Conservation (phyloP, 2,113 vertebrate genomes). For the Ginglymostoma cirratum region DNA sequence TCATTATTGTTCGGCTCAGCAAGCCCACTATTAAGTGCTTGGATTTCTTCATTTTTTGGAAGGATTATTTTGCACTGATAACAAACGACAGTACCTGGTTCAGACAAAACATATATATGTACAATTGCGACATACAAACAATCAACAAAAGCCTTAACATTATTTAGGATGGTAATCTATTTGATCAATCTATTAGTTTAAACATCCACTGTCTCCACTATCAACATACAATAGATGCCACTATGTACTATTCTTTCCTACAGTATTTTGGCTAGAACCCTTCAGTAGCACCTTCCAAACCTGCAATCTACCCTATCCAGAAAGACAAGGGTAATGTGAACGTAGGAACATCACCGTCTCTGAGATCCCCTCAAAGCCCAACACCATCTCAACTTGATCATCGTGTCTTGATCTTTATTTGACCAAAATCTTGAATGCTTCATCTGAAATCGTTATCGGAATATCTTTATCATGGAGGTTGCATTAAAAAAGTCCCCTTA, state of each 20-base stretch:
- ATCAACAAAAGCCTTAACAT: neutral
- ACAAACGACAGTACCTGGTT: neutral
- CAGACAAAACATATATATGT: neutral
- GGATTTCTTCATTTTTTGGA: no score
- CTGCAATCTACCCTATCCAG: neutral
- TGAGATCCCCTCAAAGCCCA: neutral
- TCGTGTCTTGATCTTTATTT: no score
- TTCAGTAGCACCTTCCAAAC: neutral
- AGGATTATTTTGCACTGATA: neutral
- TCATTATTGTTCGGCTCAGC: no score
- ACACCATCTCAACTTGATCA: neutral
- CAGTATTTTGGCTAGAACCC: neutral
- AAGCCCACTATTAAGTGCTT: no score
- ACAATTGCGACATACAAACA: neutral
- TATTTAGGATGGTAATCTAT: neutral
- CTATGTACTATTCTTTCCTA: no score
- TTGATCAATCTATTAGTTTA: neutral
- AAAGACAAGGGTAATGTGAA: neutral
- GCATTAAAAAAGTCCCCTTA: no score
- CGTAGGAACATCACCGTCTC: neutral
- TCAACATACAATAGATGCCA: neutral
- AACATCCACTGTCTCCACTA: neutral
- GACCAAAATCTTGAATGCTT: neutral
- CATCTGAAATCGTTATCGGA: neutral
- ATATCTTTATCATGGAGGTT: neutral